Conservation (phyloP, 2,113 vertebrate genomes). For the Theropithecus gelada region DNA sequence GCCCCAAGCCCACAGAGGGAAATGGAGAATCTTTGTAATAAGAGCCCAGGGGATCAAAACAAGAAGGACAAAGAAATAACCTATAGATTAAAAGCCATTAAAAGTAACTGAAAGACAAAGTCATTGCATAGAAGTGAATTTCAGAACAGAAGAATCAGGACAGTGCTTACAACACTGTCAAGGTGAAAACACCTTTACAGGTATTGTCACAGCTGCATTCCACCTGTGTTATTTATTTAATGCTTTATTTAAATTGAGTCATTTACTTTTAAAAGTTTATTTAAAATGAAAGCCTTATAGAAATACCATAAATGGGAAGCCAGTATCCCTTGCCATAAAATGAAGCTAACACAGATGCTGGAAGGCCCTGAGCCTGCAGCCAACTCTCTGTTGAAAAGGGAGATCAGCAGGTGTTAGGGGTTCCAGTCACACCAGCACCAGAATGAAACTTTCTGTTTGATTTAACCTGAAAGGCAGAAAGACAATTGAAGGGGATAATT, state of each 20-base stretch:
- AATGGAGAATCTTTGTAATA: not conserved
- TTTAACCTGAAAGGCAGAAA: slow-evolving; percentile 6
- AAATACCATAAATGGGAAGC: not conserved
- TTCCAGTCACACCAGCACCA: slow-evolving; percentile 15
- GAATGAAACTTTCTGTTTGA: slow-evolving; percentile 22
- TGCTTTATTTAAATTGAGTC: not conserved
- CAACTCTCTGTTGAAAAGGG: not conserved
- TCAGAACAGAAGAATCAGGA: slow-evolving; percentile 8
- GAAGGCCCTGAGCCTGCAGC: not conserved
- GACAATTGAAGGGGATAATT: not conserved
- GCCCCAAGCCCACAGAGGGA: not conserved
- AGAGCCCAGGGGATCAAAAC: not conserved
- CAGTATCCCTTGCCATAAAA: not conserved
- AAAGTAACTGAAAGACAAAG: not conserved
- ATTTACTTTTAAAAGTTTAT: slow-evolving; percentile 30
- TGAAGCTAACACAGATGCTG: not conserved
- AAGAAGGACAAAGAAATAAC: not conserved
- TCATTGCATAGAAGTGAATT: not conserved
- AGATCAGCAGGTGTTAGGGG: not conserved
- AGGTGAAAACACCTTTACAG: not conserved
- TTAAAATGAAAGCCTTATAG: slow-evolving; percentile 5
- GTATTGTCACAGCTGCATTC: not conserved
- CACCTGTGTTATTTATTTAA: not conserved
- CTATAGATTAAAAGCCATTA: not conserved
- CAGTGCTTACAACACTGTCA: not conserved